Conservation (phyloP, 2,888 invertebrate genomes). For the Thera obeliscata region DNA sequence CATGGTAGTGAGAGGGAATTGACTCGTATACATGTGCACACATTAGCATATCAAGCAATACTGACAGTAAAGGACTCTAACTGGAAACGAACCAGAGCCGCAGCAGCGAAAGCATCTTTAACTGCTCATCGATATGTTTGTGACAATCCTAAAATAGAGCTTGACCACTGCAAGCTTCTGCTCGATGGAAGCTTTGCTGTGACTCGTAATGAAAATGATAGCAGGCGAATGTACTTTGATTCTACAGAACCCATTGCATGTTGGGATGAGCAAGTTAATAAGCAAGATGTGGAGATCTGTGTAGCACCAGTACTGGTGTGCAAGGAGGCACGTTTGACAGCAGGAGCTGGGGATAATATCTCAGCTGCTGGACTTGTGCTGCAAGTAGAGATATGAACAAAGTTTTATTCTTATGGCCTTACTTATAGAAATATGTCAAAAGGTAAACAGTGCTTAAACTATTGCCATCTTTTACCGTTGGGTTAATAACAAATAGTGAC, state of each 20-base stretch:
- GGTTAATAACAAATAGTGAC: no score
- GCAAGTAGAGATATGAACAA: conserved; percentile 82
- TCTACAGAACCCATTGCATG: conserved; percentile 91
- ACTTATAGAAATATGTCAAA: no score
- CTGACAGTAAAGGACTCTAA: conserved; percentile 87
- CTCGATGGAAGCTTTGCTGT: conserved; percentile 94
- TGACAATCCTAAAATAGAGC: conserved; percentile 85
- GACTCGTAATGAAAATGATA: conserved; percentile 81
- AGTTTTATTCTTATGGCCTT: conserved; percentile 28
- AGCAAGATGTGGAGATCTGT: conserved; percentile 87
- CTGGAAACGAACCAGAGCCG: conserved; percentile 92
- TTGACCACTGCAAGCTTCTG: conserved; percentile 83
- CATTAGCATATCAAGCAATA: conserved; percentile 94
- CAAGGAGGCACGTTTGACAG: conserved; percentile 91
- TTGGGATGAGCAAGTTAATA: conserved; percentile 88
- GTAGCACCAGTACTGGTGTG: conserved; percentile 94
- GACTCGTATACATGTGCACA: conserved; percentile 92
- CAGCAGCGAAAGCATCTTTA: conserved; percentile 92
- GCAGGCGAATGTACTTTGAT: conserved; percentile 86
- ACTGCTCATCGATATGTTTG: conserved; percentile 94
- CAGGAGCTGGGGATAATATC: conserved; percentile 94
- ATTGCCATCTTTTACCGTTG: no score
- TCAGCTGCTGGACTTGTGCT: conserved; percentile 94
- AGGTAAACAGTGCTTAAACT: no score
- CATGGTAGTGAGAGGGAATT: conserved; percentile 82